Evolutionary conservation across 1,140 invertebrate genomes (phyloP).

Genomic region (Tetranychus cinnabarinus): DNA sequence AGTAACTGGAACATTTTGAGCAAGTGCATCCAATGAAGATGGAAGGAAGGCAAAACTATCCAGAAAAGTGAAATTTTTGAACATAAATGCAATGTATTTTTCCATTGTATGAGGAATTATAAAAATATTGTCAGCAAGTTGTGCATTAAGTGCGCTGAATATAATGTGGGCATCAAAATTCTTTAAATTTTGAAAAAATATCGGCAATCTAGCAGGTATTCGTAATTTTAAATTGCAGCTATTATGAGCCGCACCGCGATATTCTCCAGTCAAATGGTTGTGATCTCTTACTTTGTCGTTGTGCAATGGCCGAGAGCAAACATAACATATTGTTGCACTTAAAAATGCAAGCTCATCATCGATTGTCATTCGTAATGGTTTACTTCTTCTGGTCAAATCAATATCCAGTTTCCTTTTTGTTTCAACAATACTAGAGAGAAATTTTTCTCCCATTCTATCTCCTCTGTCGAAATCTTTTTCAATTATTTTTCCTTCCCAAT

Average conservation of each 20-base stretch:
- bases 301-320: neutral
- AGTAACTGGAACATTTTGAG: neutral
- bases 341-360: neutral
- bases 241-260: neutral
- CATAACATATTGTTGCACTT: neutral
- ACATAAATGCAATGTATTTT: neutral
- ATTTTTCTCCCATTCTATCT: neutral
- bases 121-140: neutral
- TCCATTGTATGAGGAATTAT: neutral
- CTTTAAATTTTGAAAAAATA: neutral
- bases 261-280: neutral
- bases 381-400: neutral
- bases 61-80: neutral
- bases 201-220: neutral
- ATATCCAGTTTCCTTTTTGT: neutral
- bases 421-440: neutral
- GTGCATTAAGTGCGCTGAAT: neutral
- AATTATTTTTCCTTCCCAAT: neutral
- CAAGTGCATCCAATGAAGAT: neutral
- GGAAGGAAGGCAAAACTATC: neutral
- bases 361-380: neutral
- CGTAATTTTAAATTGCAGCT: neutral
- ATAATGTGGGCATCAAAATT: neutral
- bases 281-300: neutral
- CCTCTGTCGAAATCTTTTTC: neutral